phyloP scores from a whole-genome alignment of 2,888 invertebrate genomes.

The Drosophila testacea region DNA sequence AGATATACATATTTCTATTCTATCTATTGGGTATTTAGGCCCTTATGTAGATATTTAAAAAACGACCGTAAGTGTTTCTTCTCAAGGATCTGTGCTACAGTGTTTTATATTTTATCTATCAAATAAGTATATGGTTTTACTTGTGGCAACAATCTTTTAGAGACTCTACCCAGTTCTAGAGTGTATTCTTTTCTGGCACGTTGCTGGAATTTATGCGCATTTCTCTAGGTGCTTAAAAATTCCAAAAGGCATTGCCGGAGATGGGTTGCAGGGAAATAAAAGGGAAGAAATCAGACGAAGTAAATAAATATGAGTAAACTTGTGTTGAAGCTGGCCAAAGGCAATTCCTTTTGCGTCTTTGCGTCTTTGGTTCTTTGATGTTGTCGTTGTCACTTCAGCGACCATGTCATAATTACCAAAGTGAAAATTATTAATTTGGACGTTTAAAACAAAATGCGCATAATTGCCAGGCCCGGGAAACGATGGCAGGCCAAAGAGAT shows the following conservation, averaged over 20 bases:
- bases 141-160: neutral
- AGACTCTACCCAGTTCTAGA: neutral
- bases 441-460: conserved; percentile 81
- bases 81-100: neutral
- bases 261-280: neutral
- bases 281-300: neutral
- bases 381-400: conserved; percentile 82
- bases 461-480: conserved; percentile 66
- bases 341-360: conserved; percentile 28
- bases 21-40: too few relatives aligned
- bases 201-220: conserved; percentile 54
- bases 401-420: conserved; percentile 81
- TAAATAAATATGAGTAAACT: conserved; percentile 23
- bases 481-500: conserved; percentile 52
- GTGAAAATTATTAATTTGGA: conserved; percentile 82
- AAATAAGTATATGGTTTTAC: neutral
- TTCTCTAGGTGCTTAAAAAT: conserved; percentile 33
- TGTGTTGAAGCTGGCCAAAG: conserved; percentile 18
- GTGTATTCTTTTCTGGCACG: neutral
- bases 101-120: neutral
- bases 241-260: conserved; percentile 23
- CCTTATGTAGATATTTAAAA: too few relatives aligned
- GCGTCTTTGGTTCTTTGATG: conserved; percentile 66
- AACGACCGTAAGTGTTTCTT: neutral
- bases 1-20: too few relatives aligned